Base-by-base conservation (phyloP, 2,888 invertebrate species). In the Heteromurus nitidus region DNA sequence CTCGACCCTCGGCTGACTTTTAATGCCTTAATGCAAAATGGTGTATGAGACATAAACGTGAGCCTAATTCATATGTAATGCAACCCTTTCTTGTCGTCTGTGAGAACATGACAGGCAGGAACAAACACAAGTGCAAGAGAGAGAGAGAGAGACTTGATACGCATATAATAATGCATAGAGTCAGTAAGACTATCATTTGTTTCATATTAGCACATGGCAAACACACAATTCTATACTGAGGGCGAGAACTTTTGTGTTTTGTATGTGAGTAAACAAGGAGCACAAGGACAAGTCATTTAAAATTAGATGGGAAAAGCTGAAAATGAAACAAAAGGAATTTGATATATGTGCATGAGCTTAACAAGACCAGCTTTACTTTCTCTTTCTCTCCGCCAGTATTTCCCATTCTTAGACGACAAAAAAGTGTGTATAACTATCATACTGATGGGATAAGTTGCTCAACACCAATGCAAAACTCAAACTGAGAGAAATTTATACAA, bases 301-400 rank as follows among this genome's bases (percentile, higher is more conserved):
- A 75, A 58, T 64, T 31, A 22, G 36, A 64, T 11, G 72, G 50
- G 42, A 64, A 76, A 76, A 76, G 77, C 50, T 79, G 64, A 64
- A 62, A 77, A 55, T 70, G 69, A 79, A 79, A 79, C 79, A 75
- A 75, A 67, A 55, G 36, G 55, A 75, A 75, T 64, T 64, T 77
- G 62, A 58, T 58, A 55, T 67, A 50, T 58, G 7, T 55, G 16
- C 24, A 55, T 47, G 47, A 3, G 47, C n/a, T n/a, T 47, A 47
- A 47, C n/a, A 47, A 47, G 11, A 47, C 11, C 3, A 47, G 11
- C n/a, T n/a, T 47, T 3, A 47, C 26, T 55, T 55, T 20, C 55
- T 22, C 22, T 55, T n/a, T 55, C 7, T 42, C 13, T 42, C 7
- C 13, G 58, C 36, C 31, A 58, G 20, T 64, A 53, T 24, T 64